phyloP scores from a whole-genome alignment of 1,140 invertebrate genomes.

The Lepeophtheirus salmonis region DNA sequence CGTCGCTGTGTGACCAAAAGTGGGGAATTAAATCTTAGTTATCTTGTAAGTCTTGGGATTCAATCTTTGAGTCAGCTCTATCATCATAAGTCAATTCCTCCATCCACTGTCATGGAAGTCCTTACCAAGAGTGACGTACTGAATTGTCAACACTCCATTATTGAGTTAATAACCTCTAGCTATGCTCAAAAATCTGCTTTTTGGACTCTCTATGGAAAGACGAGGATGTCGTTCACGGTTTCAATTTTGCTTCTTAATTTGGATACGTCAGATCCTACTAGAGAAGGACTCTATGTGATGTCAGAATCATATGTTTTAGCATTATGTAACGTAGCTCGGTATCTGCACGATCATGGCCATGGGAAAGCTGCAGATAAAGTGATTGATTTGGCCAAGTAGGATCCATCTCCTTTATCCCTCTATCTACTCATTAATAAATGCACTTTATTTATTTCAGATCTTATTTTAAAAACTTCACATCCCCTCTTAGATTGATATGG shows the following conservation, averaged over 20 bases:
- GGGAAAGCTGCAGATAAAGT: constrained; percentile 50
- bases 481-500: constrained; percentile 36
- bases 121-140: constrained; percentile 60
- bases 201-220: constrained; percentile 68
- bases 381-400: constrained; percentile 38
- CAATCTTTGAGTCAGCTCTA: constrained; percentile 36
- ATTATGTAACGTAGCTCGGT: constrained; percentile 25
- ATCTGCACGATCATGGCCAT: constrained; percentile 44
- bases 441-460: constrained; percentile 38
- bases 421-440: too few species aligned
- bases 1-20: constrained; percentile 38
- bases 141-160: constrained; percentile 61
- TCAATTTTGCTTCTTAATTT: constrained; percentile 54
- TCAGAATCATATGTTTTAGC: background rate
- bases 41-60: constrained; percentile 41
- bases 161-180: constrained; percentile 53
- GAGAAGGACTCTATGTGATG: constrained; percentile 23
- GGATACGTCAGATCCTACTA: constrained; percentile 38
- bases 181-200: constrained; percentile 57
- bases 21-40: constrained; percentile 37
- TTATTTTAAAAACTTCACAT: constrained; percentile 40
- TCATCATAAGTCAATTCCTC: constrained; percentile 11
- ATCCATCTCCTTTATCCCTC: constrained; percentile 31
- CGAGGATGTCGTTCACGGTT: constrained; percentile 53
- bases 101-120: constrained; percentile 39